Conservation (phyloP, 2,113 vertebrate species). For the Microcebus jonahi region DNA sequence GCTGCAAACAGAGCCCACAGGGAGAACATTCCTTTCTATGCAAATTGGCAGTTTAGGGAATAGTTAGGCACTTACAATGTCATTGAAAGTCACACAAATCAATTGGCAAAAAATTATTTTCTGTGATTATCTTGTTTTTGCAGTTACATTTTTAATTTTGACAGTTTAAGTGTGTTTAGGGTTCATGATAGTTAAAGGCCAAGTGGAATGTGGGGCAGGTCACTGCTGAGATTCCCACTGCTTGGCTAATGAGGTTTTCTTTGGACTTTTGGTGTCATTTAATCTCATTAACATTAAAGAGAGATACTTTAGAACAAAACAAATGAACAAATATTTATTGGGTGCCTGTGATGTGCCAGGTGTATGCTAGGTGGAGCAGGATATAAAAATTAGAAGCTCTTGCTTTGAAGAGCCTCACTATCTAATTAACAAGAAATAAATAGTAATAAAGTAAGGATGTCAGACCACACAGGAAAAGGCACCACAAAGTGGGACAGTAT, state of each 20-base stretch:
- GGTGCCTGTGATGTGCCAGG: background rate
- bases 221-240: slow-evolving; percentile 58
- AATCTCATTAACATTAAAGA: slow-evolving; percentile 73
- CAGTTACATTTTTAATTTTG: slow-evolving; percentile 78
- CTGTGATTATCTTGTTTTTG: slow-evolving; percentile 77
- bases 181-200: slow-evolving; percentile 74
- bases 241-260: slow-evolving; percentile 75
- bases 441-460: slow-evolving; percentile 24
- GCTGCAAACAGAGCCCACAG: background rate
- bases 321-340: slow-evolving; percentile 54
- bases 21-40: slow-evolving; percentile 24
- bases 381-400: background rate
- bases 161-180: slow-evolving; percentile 81
- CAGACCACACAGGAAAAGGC: background rate
- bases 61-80: slow-evolving; percentile 70
- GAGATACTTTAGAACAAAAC: slow-evolving; percentile 62
- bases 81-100: slow-evolving; percentile 78
- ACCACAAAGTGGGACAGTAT: background rate
- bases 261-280: slow-evolving; percentile 62
- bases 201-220: slow-evolving; percentile 69
- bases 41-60: slow-evolving; percentile 55
- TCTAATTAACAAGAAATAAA: slow-evolving; percentile 45
- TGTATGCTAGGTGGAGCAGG: background rate
- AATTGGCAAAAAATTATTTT: slow-evolving; percentile 76
- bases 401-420: slow-evolving; percentile 13